Evolutionary conservation across 1,140 invertebrate genomes (phyloP).

Genomic region (Solenopsis fugax): DNA sequence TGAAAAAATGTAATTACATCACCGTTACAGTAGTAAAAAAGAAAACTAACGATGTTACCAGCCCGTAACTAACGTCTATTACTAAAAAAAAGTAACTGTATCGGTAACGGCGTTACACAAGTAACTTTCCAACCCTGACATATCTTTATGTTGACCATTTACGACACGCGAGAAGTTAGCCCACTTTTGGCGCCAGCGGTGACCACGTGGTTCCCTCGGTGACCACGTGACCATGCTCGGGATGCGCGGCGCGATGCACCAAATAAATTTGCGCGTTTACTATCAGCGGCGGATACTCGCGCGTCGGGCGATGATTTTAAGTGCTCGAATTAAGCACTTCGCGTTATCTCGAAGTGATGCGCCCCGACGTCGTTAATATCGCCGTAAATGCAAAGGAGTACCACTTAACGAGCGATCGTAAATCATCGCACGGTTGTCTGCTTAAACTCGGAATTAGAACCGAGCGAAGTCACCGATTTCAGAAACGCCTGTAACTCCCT

Average conservation of each 20-base stretch:
- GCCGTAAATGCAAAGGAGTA: conserved; percentile 18
- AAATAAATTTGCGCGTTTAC: conserved; percentile 41
- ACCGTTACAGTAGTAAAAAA: no score
- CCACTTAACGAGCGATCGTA: conserved; percentile 24
- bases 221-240: neutral
- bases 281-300: neutral
- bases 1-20: no score
- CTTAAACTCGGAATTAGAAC: neutral
- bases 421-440: neutral
- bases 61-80: no score
- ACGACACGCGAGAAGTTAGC: neutral
- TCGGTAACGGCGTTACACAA: no score
- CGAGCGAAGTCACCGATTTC: neutral
- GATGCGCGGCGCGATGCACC: neutral
- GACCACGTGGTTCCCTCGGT: neutral
- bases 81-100: no score
- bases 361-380: conserved; percentile 1
- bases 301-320: conserved; percentile 24
- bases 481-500: neutral
- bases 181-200: neutral
- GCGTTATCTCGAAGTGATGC: conserved; percentile 33
- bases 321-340: conserved; percentile 30
- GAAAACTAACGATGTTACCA: no score
- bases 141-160: neutral
- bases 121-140: neutral